Evolutionary conservation across 2,113 vertebrate genomes (phyloP).

Genomic region (Echinops telfairi): DNA sequence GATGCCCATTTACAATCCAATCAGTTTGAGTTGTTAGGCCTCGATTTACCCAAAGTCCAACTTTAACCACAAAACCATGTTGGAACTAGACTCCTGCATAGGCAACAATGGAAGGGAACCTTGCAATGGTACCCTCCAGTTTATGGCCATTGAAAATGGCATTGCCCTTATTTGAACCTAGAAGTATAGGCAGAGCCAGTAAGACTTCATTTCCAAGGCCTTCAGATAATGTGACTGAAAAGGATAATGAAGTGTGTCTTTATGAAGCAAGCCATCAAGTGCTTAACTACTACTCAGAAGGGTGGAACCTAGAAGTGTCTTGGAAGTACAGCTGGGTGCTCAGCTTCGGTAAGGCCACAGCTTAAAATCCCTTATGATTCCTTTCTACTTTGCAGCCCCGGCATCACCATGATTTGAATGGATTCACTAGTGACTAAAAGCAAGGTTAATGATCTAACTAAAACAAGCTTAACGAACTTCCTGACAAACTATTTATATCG

Average conservation of each 20-base stretch:
- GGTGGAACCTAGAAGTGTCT: not conserved
- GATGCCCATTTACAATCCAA: not conserved
- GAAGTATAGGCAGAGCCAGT: not conserved
- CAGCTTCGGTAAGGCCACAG: not conserved
- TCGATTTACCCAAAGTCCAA: not conserved
- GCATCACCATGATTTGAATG: no score
- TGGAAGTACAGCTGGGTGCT: not conserved
- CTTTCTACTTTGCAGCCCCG: not conserved
- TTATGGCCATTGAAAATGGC: not conserved
- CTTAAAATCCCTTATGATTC: not conserved
- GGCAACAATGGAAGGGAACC: not conserved
- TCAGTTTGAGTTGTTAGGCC: not conserved
- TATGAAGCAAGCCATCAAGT: not conserved
- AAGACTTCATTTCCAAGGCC: not conserved
- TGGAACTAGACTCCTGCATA: not conserved
- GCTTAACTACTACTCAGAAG: not conserved
- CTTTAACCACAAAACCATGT: not conserved
- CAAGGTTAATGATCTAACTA: not conserved
- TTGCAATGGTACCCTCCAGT: not conserved
- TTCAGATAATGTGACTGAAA: not conserved
- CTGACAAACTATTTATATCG: not conserved
- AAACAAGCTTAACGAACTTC: not conserved
- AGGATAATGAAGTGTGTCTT: not conserved
- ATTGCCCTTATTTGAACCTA: not conserved
- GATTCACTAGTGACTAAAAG: not conserved